Conservation (phyloP, 2,113 vertebrate species). For the Steatornis caripensis region DNA sequence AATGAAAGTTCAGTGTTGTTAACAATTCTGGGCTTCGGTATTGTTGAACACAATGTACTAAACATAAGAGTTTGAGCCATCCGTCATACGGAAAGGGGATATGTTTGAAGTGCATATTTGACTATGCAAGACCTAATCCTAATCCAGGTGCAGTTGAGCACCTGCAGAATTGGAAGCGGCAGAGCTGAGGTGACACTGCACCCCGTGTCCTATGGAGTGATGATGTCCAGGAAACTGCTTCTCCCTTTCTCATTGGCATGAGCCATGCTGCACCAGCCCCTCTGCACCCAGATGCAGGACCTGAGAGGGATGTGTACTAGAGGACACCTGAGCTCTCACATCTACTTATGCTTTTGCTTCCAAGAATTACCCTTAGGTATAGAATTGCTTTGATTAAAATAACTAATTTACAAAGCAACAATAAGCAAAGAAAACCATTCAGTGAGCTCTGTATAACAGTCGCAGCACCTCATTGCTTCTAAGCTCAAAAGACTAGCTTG, state of each 20-base stretch:
- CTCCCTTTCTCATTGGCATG: rapidly evolving
- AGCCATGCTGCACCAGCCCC: neutral
- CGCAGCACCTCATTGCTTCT: neutral
- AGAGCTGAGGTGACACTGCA: neutral
- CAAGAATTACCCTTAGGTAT: neutral
- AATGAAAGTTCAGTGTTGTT: neutral
- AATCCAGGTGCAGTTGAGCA: rapidly evolving
- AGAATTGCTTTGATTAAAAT: neutral
- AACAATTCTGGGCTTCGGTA: neutral
- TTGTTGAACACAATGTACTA: neutral
- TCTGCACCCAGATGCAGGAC: neutral
- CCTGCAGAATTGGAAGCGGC: neutral
- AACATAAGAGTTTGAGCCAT: neutral
- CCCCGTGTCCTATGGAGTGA: neutral
- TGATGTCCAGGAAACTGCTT: neutral
- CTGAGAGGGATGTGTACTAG: neutral
- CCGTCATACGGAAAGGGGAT: neutral
- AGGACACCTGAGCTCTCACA: neutral
- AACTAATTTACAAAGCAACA: neutral
- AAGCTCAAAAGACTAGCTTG: neutral
- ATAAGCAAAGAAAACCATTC: neutral
- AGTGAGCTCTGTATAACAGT: neutral
- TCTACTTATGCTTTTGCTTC: neutral
- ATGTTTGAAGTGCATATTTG: neutral
- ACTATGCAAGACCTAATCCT: neutral